Base-by-base conservation (phyloP, 1,140 invertebrate species). In the Sinonovacula constricta region DNA sequence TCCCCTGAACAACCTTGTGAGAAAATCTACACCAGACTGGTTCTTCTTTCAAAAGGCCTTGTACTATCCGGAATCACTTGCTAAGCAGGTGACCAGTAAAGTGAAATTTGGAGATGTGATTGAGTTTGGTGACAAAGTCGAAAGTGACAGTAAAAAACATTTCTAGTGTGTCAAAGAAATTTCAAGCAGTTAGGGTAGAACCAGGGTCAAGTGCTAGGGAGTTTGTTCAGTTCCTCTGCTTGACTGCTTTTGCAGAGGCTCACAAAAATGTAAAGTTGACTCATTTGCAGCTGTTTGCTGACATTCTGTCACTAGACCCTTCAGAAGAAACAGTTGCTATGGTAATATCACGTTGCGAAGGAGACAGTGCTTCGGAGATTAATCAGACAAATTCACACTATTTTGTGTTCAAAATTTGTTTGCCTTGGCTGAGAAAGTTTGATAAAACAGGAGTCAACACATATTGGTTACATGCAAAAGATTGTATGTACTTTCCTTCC, bases 361-460 rank as follows among this genome's bases (percentile, higher is more conserved):
- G 81, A 65, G 71, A 80, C 60, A 51, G 77, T 24, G 49, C n/a
- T 18, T 76, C 59, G 22, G 71, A 82, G 57, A n/a, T n/a, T n/a
- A n/a, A n/a, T n/a, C n/a, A n/a, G n/a, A 75, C 81, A 53, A 71
- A 74, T 28, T 81, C 83, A 39, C 65, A 72, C 56, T 84, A 83
- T 51, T 85, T 85, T 81, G 81, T 85, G 36, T 85, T 85, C 70
- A 63, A 81, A 51, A 80, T 85, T 26, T 83, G 81, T 83, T 63
- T 85, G 34, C 83, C 83, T 49, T 85, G 83, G 83, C 53, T 85
- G 59, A 54, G 81, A 28, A 69, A 83, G 51, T 49, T 78, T 24
- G 68, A 81, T 24, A 45, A 57, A 22, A 15, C 34, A 56, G 22
- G 76, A 82, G 60, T 59, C 70, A 33, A 68, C 34, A 54, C 79